Percentiles rank a stretch among this genome's conserved stretches.
Evolutionary conservation across 2,797 vertebrate genomes (phyloP).

Genomic region (Crocodylus rhombifer): DNA sequence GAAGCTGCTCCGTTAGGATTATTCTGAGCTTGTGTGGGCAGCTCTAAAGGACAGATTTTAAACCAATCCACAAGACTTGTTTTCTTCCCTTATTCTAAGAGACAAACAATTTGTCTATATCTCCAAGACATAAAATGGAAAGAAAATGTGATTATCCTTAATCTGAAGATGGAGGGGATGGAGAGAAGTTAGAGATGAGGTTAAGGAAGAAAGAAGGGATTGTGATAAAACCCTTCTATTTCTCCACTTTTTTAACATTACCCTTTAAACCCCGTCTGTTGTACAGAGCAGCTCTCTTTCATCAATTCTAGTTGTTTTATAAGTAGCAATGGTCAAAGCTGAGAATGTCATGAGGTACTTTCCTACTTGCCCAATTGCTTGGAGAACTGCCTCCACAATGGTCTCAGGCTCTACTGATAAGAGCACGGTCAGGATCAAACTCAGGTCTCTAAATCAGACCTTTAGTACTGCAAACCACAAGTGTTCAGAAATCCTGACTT

Average conservation of each 20-base stretch:
- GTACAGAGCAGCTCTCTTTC: no score
- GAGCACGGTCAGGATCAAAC: rapidly evolving
- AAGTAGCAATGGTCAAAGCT: not conserved
- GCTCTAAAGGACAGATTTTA: conserved; percentile 25
- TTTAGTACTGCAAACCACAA: rapidly evolving
- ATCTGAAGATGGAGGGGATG: not conserved
- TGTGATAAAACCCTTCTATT: not conserved
- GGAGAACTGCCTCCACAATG: rapidly evolving
- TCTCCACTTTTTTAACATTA: not conserved
- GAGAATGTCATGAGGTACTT: rapidly evolving
- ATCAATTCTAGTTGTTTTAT: not conserved
- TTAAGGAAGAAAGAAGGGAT: not conserved
- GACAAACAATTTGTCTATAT: not conserved
- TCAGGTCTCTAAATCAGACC: not conserved
- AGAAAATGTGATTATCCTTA: not conserved
- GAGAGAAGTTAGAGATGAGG: rapidly evolving
- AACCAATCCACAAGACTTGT: conserved; percentile 3
- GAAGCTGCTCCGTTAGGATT: not conserved
- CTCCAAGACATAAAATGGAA: conserved; percentile 34
- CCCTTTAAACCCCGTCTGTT: rapidly evolving
- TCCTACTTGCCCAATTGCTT: rapidly evolving
- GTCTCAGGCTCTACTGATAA: rapidly evolving
- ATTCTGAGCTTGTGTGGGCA: conserved; percentile 18
- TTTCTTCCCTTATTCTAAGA: conserved; percentile 43
- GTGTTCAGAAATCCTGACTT: not conserved